phyloP scores from a whole-genome alignment of 2,113 vertebrate genomes.

The Anthoscopus minutus region DNA sequence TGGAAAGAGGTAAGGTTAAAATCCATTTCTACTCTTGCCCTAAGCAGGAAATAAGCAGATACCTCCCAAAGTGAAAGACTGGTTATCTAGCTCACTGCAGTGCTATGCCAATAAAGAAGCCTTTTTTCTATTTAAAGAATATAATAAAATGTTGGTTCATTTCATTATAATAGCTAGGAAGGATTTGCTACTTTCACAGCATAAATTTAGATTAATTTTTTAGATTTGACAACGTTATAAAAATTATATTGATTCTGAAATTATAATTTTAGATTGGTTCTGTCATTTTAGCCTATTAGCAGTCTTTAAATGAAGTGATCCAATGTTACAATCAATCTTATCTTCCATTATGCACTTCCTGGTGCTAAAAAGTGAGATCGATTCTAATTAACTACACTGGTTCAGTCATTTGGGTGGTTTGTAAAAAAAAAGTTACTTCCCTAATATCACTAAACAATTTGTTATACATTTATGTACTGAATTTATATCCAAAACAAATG shows the following conservation, averaged over 20 bases:
- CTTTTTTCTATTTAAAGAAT: slow-evolving; percentile 53
- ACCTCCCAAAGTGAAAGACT: slow-evolving; percentile 9
- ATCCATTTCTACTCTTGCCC: background rate
- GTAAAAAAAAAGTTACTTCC: background rate
- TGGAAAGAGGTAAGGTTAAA: background rate
- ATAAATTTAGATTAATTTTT: slow-evolving; percentile 68
- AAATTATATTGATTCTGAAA: slow-evolving; percentile 71
- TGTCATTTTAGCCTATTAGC: slow-evolving; percentile 68
- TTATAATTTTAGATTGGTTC: slow-evolving; percentile 71
- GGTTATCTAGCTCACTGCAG: background rate
- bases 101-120: slow-evolving; percentile 18
- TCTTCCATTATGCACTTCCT: slow-evolving; percentile 67
- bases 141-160: slow-evolving; percentile 53
- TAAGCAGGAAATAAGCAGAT: slow-evolving; percentile 22
- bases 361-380: slow-evolving; percentile 67
- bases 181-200: slow-evolving; percentile 56
- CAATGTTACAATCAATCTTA: slow-evolving; percentile 69
- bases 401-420: slow-evolving; percentile 58
- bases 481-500: slow-evolving; percentile 1
- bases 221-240: slow-evolving; percentile 67
- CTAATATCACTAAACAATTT: slow-evolving; percentile 34
- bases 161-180: slow-evolving; percentile 60
- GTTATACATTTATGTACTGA: slow-evolving; percentile 18
- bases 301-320: slow-evolving; percentile 70
- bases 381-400: slow-evolving; percentile 65